Evolutionary conservation across 2,797 vertebrate genomes (phyloP), one percentile per base, ranked within the genome.

Genomic region (Hirundo rustica): DNA sequence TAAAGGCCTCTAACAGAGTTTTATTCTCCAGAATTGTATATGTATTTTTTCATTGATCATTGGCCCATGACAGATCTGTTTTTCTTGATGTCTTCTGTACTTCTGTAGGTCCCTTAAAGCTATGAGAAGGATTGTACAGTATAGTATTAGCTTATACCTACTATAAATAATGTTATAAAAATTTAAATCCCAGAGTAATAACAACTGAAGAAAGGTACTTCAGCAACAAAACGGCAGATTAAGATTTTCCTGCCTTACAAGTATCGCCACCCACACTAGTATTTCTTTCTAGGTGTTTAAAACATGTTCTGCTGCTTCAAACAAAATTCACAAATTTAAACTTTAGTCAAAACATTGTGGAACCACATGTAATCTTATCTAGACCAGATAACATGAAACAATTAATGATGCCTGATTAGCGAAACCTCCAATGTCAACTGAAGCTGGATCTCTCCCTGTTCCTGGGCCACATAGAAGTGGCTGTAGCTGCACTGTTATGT

Each of bases 41-140:
- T 61, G 29, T 70, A 23, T 68, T 83, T 95, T 95, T 96, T 89
- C 45, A 85, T 74, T 34, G 84, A 13, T 77, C 86, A 54, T 72
- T 73, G 64, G 4, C 12, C 15, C 20, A 62, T 70, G 91, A 86
- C 62, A 40, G 26, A 58, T 61, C 61, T 76, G 19, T 38, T 86
- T 94, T 87, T 42, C 62, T 82, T 83, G 15, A 30, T 38, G 65
- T n/a, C 32, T 94, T 91, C 42, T 85, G 42, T 89, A 90, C 85
- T 66, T 95, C 80, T 45, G 36, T 58, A 84, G 48, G 77, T 85
- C 66, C 34, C 36, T 67, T 68, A 50, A 86, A 81, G 34, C 55
- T 47, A 82, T 89, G 30, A 85, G 54, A 93, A 77, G 27, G 21
- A 75, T 61, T 78, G 11, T 66, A 38, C 10, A 47, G 12, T 42